Evolutionary conservation across 2,797 vertebrate species (phyloP), one percentile per base, ranked within the genome.

Genomic region (Bradypus variegatus): DNA sequence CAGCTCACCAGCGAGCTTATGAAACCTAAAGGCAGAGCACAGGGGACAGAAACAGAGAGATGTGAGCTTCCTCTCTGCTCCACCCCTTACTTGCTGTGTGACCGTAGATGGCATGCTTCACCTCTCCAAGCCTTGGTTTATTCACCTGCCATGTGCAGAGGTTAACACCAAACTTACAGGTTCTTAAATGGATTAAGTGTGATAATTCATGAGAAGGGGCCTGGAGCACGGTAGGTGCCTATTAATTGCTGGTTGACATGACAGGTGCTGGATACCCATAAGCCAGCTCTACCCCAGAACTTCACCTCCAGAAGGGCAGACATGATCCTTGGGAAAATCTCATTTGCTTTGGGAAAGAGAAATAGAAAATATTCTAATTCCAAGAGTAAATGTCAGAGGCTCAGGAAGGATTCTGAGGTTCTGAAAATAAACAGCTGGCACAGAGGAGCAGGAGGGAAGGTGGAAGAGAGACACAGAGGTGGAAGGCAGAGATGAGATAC

Each of bases 361-460:
- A 87, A 41, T 58, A 64, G 38, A 90, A 90, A 87, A 6, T 50
- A 69, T 84, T 67, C 78, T 88, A 73, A 92, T 90, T 90, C 62
- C 12, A n/a, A 92, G 77, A 93, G 87, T 93, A 93, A 95, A 84
- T 92, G 78, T 88, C 77, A 94, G 87, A 80, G 78, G 83, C 78
- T 87, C 80, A 45, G 84, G 70, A 80, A 79, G 72, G 82, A 75
- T 88, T 38, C 18, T 3, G 62, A 81, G 77, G 64, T 65, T 82
- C 88, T 95, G 72, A 90, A 95, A 94, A 95, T 83, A 94, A 92
- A 86, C 80, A 65, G 7, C 10, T 0, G 0, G 27, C 8, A 1
- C 13, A 8, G 36, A 82, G 58, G 13, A 48, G 62, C 41, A 25
- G 18, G 9, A 13, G 38, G 29, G 21, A 41, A 19, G 38, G 27